Conservation (phyloP, 2,888 invertebrate species). For the Carpatolechia fugitivella region DNA sequence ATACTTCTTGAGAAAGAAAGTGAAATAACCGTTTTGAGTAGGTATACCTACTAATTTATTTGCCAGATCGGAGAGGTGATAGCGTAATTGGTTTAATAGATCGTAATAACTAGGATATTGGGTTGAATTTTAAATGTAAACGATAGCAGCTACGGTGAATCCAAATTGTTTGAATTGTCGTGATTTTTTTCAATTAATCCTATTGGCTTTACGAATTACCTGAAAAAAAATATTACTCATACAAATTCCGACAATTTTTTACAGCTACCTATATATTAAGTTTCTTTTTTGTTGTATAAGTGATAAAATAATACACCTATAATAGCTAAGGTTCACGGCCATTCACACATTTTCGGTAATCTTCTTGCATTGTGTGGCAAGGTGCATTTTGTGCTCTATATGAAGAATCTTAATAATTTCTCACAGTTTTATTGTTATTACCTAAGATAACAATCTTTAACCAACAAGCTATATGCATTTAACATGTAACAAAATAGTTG, state of each 20-base stretch:
- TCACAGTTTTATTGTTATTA: constrained; percentile 5
- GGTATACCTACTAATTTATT: not conserved
- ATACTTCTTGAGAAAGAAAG: constrained; percentile 14
- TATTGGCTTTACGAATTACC: not conserved
- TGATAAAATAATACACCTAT: not conserved
- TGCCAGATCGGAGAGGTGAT: not conserved
- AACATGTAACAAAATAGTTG: not conserved
- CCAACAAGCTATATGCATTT: no score
- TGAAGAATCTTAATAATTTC: not conserved
- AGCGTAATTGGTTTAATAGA: not conserved
- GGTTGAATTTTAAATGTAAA: not conserved
- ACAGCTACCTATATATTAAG: no score
- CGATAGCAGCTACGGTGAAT: not conserved
- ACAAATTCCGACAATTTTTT: no score
- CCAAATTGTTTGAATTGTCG: not conserved
- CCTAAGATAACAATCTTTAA: not conserved
- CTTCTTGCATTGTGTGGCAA: not conserved
- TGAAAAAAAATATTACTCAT: no score
- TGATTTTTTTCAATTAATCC: not conserved
- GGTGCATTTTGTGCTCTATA: not conserved
- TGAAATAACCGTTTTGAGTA: constrained; percentile 10
- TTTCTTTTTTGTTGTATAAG: no score
- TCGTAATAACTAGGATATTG: not conserved
- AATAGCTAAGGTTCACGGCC: not conserved
- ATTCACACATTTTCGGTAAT: not conserved